Evolutionary conservation across 1,140 invertebrate genomes (phyloP).

Genomic region (Conus ventricosus): DNA sequence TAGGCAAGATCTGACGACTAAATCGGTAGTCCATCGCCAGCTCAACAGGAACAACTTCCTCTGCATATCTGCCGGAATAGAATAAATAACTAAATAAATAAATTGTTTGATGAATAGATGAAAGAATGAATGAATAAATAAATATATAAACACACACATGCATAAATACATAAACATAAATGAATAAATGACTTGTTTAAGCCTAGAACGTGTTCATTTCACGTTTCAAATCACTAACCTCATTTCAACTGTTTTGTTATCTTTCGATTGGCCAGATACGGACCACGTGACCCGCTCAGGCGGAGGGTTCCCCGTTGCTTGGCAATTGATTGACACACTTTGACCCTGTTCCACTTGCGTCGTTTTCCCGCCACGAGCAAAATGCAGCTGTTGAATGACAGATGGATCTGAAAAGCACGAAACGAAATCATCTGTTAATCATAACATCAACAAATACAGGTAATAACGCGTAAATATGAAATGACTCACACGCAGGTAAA

Average conservation of each 20-base stretch:
- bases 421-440: background rate
- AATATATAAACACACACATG: too few relatives aligned
- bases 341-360: background rate
- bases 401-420: background rate
- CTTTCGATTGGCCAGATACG: background rate
- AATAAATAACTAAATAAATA: too few relatives aligned
- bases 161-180: too few relatives aligned
- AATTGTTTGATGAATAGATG: too few relatives aligned
- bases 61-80: too few relatives aligned
- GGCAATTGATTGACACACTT: constrained; percentile 13
- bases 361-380: background rate
- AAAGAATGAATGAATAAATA: too few relatives aligned
- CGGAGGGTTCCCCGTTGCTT: constrained; percentile 15
- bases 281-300: constrained; percentile 11
- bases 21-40: too few relatives aligned
- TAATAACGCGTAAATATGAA: too few relatives aligned
- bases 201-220: background rate
- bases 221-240: background rate
- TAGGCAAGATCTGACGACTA: too few relatives aligned
- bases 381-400: background rate
- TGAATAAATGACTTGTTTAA: too few relatives aligned
- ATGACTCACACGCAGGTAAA: too few relatives aligned
- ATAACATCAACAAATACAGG: background rate
- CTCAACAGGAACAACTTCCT: too few relatives aligned
- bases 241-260: constrained; percentile 18